Conservation (phyloP, 2,797 vertebrate genomes). For the Cynodonichthys magdalenae region DNA sequence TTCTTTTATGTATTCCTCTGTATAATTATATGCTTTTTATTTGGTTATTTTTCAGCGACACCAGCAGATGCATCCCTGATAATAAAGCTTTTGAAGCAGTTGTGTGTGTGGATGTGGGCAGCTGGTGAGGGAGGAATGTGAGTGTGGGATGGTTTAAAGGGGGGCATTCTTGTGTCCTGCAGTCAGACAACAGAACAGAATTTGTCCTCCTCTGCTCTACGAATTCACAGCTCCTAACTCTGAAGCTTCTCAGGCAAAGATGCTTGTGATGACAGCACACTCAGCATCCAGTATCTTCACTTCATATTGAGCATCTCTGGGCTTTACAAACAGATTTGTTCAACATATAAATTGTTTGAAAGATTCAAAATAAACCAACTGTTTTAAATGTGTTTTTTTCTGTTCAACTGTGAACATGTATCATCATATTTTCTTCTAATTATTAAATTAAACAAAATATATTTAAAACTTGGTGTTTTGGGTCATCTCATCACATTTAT, state of each 20-base stretch:
- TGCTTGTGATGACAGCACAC: conserved; percentile 26
- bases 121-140: conserved; percentile 60
- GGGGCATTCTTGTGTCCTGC: conserved; percentile 63
- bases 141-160: conserved; percentile 69
- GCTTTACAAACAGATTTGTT: not conserved
- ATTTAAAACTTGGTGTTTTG: not conserved
- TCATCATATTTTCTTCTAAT: not conserved
- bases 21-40: not conserved
- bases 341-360: not conserved
- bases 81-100: not conserved
- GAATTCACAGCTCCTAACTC: conserved; percentile 49
- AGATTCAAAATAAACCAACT: not conserved
- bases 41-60: conserved; percentile 14
- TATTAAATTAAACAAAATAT: not conserved
- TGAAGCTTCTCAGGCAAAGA: conserved; percentile 31
- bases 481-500: not conserved
- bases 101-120: conserved; percentile 58
- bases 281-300: conserved; percentile 10
- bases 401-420: conserved; percentile 8
- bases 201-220: conserved; percentile 50
- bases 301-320: too few species aligned
- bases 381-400: not conserved
- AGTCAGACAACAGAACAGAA: conserved; percentile 54
- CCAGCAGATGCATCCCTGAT: conserved; percentile 15
- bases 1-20: not conserved